Conservation (phyloP, 1,140 invertebrate species). For the Mercenaria mercenaria region DNA sequence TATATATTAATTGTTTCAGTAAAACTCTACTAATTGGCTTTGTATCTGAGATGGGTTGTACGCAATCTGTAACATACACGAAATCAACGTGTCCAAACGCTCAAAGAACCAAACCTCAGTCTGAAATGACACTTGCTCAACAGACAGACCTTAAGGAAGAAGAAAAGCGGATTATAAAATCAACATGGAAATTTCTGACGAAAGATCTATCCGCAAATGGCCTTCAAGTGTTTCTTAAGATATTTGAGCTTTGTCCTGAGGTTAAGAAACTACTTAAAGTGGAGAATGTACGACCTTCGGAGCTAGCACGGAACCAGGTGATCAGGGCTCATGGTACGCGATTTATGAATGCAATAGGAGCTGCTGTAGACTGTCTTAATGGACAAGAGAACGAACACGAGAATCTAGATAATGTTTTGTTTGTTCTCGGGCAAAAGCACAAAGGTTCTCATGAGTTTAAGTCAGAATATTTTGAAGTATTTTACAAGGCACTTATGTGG, state of each 20-base stretch:
- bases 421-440: slow-evolving; percentile 12
- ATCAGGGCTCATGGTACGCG: slow-evolving; percentile 5
- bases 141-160: too few relatives aligned
- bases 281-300: neutral
- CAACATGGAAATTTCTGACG: neutral
- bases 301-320: neutral
- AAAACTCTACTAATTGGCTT: too few relatives aligned
- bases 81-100: too few relatives aligned
- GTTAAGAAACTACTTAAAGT: neutral
- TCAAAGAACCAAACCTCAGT: too few relatives aligned
- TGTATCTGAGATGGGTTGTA: too few relatives aligned
- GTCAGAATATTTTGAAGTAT: slow-evolving; percentile 27
- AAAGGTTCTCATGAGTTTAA: neutral
- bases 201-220: neutral
- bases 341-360: slow-evolving; percentile 18
- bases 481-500: slow-evolving; percentile 11
- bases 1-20: too few relatives aligned
- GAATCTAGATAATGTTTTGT: neutral
- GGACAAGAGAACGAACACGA: neutral
- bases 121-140: too few relatives aligned
- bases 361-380: neutral
- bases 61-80: too few relatives aligned
- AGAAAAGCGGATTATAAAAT: neutral
- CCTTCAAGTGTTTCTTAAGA: neutral
- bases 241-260: neutral